These are phyloP conservation scores for Phaethornis superciliosus DNA, from an alignment of 2,113 vertebrate genomes.

Conservation along the genomic window DNA sequence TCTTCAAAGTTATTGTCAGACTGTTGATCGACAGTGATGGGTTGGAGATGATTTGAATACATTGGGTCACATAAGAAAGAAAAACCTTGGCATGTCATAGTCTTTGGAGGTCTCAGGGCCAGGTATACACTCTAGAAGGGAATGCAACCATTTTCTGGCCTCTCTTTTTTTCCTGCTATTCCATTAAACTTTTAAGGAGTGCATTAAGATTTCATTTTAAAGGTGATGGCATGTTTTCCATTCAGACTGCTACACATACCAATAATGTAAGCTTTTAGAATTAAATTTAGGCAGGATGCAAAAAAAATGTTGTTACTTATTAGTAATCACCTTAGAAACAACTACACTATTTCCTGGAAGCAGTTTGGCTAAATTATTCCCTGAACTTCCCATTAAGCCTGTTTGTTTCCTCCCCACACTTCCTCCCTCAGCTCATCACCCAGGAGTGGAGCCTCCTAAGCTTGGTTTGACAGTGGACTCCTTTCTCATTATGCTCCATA, in stretches of 20 bases:
- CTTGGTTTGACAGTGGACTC: neutral
- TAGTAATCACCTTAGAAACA: neutral
- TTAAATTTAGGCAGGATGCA: neutral
- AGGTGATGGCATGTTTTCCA: neutral
- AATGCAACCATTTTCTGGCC: neutral
- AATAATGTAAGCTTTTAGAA: neutral
- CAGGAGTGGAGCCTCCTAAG: neutral
- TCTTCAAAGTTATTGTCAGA: slow-evolving; percentile 5
- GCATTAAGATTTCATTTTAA: neutral
- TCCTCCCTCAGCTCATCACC: neutral
- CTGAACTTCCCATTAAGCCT: neutral
- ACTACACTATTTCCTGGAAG: neutral
- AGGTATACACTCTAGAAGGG: neutral
- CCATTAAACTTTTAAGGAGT: neutral
- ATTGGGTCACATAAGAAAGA: neutral
- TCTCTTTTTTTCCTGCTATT: neutral
- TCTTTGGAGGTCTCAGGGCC: neutral
- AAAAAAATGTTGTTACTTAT: neutral
- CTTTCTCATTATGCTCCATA: neutral
- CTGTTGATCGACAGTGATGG: neutral
- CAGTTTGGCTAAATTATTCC: neutral
- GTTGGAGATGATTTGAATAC: neutral
- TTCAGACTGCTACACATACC: neutral
- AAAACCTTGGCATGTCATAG: neutral
- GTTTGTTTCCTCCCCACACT: neutral